Base-by-base conservation (phyloP, 2,113 vertebrate genomes). In the Pluvianellus socialis region DNA sequence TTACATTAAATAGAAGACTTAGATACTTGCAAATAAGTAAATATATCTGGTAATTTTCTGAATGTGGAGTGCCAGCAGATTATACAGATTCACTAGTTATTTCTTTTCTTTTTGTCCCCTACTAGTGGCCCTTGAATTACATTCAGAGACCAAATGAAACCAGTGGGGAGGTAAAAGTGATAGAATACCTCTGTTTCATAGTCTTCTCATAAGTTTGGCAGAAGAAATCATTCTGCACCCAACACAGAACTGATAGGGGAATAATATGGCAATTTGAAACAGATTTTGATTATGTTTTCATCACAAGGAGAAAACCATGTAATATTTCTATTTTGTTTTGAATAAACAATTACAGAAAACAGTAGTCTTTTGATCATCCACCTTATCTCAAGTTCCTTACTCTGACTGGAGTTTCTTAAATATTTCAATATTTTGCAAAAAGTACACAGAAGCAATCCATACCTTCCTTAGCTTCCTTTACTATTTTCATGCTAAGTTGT, bases 371-470 rank as follows among this genome's bases (percentile, higher is more conserved):
- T 45, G 14, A 21, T n/a, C 10, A 38, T 67, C 9, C 7, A 42
- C 4, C 1, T 6, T 38, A 6, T 53, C 30, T 27, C 2, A 0
- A 38, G 8, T 44, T 38, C 17, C 20, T 79, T 47, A 18, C 2
- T 53, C 14, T 40, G 10, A 45, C 3, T 55, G 17, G 12, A 74
- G 7, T 88, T 74, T 77, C 20, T 38, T 66, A 56, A 82, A 38
- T 58, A 45, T 20, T 56, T 5, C 0, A 6, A 6, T 68, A 50
- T 52, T 83, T 82, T 62, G 4, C 21, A 68, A 77, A 89, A 75
- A 32, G 1, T 28, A 33, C 23, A 26, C 58, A 80, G 15, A 30
- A 47, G 3, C 5, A 67, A 38, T 75, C 4, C 0, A 2, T 58
- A 8, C 19, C 30, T 73, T 81, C 47, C 24, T 55, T 8, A 61